Evolutionary conservation across 2,797 vertebrate species (phyloP).

Genomic region (Austrolebias charrua): DNA sequence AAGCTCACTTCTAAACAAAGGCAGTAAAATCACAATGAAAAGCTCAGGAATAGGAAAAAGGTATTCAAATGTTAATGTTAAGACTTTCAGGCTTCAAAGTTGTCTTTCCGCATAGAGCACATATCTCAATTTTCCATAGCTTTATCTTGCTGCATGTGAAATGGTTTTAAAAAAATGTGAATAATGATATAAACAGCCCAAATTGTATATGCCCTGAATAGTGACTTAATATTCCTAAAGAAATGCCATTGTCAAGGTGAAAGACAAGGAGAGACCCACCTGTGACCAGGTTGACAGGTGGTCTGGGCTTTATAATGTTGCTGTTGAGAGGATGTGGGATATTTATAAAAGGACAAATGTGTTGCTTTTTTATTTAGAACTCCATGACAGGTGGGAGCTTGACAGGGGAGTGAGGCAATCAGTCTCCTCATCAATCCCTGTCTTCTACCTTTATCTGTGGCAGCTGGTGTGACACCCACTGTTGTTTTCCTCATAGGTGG

Average conservation of each 20-base stretch:
- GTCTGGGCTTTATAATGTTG: slow-evolving; percentile 52
- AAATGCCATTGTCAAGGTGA: slow-evolving; percentile 64
- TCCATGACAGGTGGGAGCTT: slow-evolving; percentile 76
- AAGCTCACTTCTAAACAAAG: slow-evolving; percentile 65
- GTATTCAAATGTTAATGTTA: slow-evolving; percentile 77
- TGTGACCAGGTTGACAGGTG: slow-evolving; percentile 53
- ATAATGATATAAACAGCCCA: slow-evolving; percentile 42
- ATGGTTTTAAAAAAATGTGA: slow-evolving; percentile 39
- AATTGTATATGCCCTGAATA: slow-evolving; percentile 55
- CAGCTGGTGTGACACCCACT: slow-evolving; percentile 78
- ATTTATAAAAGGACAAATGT: slow-evolving; percentile 57
- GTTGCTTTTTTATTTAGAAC: slow-evolving; percentile 49
- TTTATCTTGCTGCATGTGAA: slow-evolving; percentile 48
- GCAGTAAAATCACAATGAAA: slow-evolving; percentile 54
- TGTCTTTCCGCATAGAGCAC: slow-evolving; percentile 51
- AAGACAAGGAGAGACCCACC: slow-evolving; percentile 48
- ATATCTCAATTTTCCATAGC: slow-evolving; percentile 35
- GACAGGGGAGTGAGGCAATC: slow-evolving; percentile 74
- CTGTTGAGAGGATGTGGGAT: slow-evolving; percentile 56
- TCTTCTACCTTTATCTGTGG: slow-evolving; percentile 75
- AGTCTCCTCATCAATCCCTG: slow-evolving; percentile 78
- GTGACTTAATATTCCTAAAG: slow-evolving; percentile 54
- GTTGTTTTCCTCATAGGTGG: slow-evolving; percentile 70
- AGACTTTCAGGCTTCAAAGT: slow-evolving; percentile 64
- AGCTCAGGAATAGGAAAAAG: slow-evolving; percentile 52